phyloP scores from a whole-genome alignment of 2,888 invertebrate species.

The Phaonia tiefii region DNA sequence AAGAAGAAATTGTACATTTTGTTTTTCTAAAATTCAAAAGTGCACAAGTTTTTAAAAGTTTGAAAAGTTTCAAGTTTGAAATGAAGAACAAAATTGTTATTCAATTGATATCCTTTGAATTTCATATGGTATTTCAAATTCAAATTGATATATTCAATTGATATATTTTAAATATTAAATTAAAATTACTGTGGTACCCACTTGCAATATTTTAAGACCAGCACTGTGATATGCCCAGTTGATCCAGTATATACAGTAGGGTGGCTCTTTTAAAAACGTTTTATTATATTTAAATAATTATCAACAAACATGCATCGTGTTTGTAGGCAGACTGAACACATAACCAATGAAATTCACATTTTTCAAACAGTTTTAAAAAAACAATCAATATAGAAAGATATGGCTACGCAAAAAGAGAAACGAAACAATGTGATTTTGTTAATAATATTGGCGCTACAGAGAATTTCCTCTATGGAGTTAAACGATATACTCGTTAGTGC shows the following conservation, averaged over 20 bases:
- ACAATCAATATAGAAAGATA: constrained; percentile 26
- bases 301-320: constrained; percentile 46
- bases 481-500: not conserved
- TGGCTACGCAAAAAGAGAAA: constrained; percentile 36
- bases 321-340: not conserved
- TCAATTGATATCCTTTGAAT: too few species aligned
- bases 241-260: not conserved
- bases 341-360: not conserved
- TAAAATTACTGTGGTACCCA: too few species aligned
- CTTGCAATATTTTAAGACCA: too few species aligned
- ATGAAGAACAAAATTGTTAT: not conserved
- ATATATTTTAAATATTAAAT: too few species aligned
- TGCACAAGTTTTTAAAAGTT: too few species aligned
- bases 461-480: constrained; percentile 5
- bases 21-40: too few species aligned
- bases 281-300: constrained; percentile 50
- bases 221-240: too few species aligned
- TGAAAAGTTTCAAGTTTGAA: too few species aligned
- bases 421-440: constrained; percentile 48
- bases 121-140: not conserved
- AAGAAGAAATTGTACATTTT: too few species aligned
- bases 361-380: constrained; percentile 50
- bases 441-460: constrained; percentile 31
- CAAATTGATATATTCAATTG: not conserved
- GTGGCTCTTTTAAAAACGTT: constrained; percentile 20